phyloP scores from a whole-genome alignment of 2,888 invertebrate species.

The Epistrophella euchroma region DNA sequence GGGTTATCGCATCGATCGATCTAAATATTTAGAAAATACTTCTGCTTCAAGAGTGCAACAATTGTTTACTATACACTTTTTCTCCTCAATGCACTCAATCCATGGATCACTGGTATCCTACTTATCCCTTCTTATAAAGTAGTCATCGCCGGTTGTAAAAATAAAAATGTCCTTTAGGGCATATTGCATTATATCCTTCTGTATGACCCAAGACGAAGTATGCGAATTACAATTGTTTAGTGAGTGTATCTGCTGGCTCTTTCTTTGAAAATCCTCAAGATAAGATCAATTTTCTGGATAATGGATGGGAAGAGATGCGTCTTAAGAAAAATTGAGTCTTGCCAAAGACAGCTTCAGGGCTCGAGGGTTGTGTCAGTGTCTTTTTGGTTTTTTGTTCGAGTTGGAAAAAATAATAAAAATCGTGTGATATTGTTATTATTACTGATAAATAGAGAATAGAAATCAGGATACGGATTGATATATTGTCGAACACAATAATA shows the following conservation, averaged over 20 bases:
- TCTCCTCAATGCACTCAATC: conserved; percentile 54
- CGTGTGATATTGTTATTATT: conserved; percentile 76
- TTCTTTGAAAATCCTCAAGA: conserved; percentile 56
- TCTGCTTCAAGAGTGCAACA: conserved; percentile 55
- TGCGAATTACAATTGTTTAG: conserved; percentile 68
- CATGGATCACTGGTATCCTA: conserved; percentile 60
- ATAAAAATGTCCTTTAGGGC: conserved; percentile 66
- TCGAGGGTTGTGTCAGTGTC: conserved; percentile 16
- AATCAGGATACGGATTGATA: conserved; percentile 54
- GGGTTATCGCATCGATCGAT: conserved; percentile 76
- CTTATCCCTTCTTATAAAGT: conserved; percentile 71
- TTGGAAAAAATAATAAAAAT: conserved; percentile 62
- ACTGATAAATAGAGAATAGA: conserved; percentile 56
- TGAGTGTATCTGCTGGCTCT: conserved; percentile 37
- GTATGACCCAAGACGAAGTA: conserved; percentile 30
- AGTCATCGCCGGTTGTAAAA: conserved; percentile 54
- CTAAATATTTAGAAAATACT: conserved; percentile 77
- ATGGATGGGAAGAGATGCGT: conserved; percentile 28
- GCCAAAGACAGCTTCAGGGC: neutral
- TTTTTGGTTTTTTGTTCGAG: conserved; percentile 16
- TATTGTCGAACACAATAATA: conserved; percentile 51
- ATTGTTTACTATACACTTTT: conserved; percentile 52
- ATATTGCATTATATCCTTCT: conserved; percentile 68
- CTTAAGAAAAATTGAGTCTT: conserved; percentile 30
- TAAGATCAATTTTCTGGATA: conserved; percentile 68